Percentiles rank a stretch among this genome's conserved stretches.
phyloP scores from a whole-genome alignment of 2,797 vertebrate genomes.

The Falco peregrinus region DNA sequence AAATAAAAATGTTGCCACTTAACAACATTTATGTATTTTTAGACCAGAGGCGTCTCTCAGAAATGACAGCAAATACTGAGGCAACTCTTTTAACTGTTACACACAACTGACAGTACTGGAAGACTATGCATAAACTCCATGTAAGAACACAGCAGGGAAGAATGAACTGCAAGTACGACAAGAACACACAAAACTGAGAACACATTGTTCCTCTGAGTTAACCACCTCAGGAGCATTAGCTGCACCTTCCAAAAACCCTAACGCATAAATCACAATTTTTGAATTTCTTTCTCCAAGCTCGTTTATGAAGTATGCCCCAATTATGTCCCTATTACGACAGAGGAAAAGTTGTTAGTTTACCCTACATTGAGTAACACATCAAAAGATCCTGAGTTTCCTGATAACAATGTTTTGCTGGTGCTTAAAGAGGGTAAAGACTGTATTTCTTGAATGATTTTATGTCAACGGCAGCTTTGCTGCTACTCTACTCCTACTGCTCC shows the following conservation, averaged over 20 bases:
- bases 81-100: neutral
- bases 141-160: neutral
- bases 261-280: fast-evolving
- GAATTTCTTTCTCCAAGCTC: neutral
- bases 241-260: neutral
- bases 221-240: neutral
- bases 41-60: neutral
- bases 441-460: neutral
- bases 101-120: neutral
- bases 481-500: neutral
- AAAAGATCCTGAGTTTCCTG: neutral
- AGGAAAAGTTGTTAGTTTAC: neutral
- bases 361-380: neutral
- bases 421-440: neutral
- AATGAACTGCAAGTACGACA: neutral
- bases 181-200: neutral
- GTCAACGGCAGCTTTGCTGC: neutral
- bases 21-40: neutral
- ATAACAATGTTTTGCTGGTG: neutral
- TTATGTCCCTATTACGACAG: neutral
- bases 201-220: neutral
- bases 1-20: neutral
- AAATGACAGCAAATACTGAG: neutral
- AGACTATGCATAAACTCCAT: neutral
- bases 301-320: neutral